Evolutionary conservation across 2,113 vertebrate species (phyloP).

Genomic region (Arothron firmamentum): DNA sequence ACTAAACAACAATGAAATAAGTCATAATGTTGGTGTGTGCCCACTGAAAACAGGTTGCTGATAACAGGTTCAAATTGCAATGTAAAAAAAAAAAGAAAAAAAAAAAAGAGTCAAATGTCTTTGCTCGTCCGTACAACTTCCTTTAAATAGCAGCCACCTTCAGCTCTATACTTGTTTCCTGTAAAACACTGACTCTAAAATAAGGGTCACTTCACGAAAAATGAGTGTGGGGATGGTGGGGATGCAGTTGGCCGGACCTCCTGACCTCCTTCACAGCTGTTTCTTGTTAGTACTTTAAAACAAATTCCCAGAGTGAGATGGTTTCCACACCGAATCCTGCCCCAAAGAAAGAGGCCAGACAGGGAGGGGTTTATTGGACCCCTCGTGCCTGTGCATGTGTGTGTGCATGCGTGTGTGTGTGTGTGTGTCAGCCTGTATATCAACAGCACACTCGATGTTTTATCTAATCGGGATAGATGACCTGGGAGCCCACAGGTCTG

Average conservation of each 20-base stretch:
- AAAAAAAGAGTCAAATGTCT: no score
- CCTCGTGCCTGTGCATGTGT: constrained; percentile 12
- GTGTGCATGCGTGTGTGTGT: constrained; percentile 18
- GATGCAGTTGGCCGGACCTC: constrained; percentile 29
- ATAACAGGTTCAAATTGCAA: no score
- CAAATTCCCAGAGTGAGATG: constrained; percentile 67
- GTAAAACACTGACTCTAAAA: constrained; percentile 4
- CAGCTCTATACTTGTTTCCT: neutral
- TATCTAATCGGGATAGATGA: constrained; percentile 59
- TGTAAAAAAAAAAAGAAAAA: no score
- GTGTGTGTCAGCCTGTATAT: constrained; percentile 9
- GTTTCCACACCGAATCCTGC: constrained; percentile 66
- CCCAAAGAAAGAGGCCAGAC: constrained; percentile 54
- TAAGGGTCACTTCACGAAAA: constrained; percentile 3
- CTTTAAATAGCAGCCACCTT: neutral
- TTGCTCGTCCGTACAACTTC: neutral
- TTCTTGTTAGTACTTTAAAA: constrained; percentile 76
- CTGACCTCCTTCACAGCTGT: constrained; percentile 69
- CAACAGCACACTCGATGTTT: constrained; percentile 36
- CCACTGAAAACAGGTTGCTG: no score
- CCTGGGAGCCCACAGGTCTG: constrained; percentile 22
- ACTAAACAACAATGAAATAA: no score
- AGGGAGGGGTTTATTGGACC: constrained; percentile 45
- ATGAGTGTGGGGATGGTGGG: neutral
- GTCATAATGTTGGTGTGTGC: no score